A percentile compares a stretch with the other conserved stretches of the same genome.
phyloP scores from a whole-genome alignment of 53 echinoderm and acorn worm genomes.

The Zoroaster sp. region DNA sequence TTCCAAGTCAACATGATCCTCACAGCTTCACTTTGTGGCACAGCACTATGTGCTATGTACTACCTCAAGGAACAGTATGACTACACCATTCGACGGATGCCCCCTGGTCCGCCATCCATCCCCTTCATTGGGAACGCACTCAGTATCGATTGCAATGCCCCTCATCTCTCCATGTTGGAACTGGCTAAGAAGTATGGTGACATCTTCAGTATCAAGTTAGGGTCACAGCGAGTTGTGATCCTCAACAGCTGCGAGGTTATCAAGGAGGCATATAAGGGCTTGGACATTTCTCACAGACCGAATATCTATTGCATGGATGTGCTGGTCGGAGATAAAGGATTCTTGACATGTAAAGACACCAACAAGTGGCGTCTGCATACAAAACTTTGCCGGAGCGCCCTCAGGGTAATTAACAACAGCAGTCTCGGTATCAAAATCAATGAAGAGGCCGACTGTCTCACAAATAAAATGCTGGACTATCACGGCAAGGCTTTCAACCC shows the following conservation, averaged over 20 bases:
- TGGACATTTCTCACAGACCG: slow-evolving; percentile 90
- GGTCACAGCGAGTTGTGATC: slow-evolving; percentile 90
- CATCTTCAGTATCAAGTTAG: slow-evolving; percentile 99
- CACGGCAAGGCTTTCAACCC: slow-evolving; percentile 84
- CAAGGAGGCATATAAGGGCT: slow-evolving; percentile 88
- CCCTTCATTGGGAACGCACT: slow-evolving; percentile 95
- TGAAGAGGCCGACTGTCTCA: slow-evolving; percentile 79
- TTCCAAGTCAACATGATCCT: slow-evolving; percentile 74
- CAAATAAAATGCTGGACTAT: slow-evolving; percentile 69
- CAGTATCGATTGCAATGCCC: slow-evolving; percentile 86
- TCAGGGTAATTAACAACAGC: slow-evolving; percentile 82
- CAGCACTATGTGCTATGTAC: slow-evolving; percentile 94
- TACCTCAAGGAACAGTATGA: slow-evolving; percentile 98
- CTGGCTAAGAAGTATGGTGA: slow-evolving; percentile 96
- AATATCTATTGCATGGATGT: slow-evolving; percentile 92
- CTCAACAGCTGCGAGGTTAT: slow-evolving; percentile 90
- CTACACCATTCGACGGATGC: slow-evolving; percentile 83
- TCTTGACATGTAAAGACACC: slow-evolving; percentile 93
- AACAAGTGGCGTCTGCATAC: slow-evolving; percentile 85
- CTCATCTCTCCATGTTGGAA: slow-evolving; percentile 83
- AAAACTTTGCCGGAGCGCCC: slow-evolving; percentile 85
- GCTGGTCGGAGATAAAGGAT: slow-evolving; percentile 91
- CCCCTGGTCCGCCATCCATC: slow-evolving; percentile 90
- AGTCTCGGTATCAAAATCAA: slow-evolving; percentile 86
- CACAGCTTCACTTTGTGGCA: slow-evolving; percentile 84